These are phyloP conservation scores for Embiotoca jacksoni DNA, from an alignment of 2,113 vertebrate genomes.

Conservation along the genomic window DNA sequence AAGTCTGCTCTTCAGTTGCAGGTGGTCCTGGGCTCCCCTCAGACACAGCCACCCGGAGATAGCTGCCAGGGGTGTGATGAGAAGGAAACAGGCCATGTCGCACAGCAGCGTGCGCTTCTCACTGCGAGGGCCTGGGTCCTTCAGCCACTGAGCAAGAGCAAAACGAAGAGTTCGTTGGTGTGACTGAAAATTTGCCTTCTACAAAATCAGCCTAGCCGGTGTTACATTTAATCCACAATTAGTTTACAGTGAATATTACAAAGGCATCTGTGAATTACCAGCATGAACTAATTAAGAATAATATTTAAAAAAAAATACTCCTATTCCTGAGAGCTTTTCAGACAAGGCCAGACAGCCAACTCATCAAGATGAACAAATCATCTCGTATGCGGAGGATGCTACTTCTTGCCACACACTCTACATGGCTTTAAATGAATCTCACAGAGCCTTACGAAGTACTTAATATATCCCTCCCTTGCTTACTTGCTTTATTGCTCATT, in stretches of 20 bases:
- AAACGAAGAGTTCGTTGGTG: not conserved
- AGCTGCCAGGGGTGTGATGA: slow-evolving; percentile 95
- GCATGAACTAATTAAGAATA: not conserved
- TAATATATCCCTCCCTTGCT: not conserved
- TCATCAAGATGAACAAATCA: not conserved
- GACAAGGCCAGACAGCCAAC: not conserved
- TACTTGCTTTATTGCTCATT: not conserved
- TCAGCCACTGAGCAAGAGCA: slow-evolving; percentile 89
- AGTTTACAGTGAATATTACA: not conserved
- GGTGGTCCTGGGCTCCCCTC: slow-evolving; percentile 94
- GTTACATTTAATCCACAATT: not conserved
- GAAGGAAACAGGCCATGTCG: slow-evolving; percentile 97
- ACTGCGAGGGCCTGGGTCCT: slow-evolving; percentile 93
- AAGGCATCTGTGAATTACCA: not conserved
- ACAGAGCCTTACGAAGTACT: not conserved
- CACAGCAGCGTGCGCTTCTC: slow-evolving; percentile 97
- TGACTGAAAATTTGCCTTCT: not conserved
- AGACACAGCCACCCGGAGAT: slow-evolving; percentile 98
- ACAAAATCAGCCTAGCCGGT: not conserved
- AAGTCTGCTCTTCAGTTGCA: slow-evolving; percentile 96
- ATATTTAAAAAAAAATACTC: not conserved
- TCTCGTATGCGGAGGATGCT: not conserved
- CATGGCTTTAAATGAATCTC: not conserved
- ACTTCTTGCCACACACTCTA: not conserved
- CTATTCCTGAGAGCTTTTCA: not conserved